Evolutionary conservation across 2,888 invertebrate species (phyloP).

Genomic region (Phengaris arion): DNA sequence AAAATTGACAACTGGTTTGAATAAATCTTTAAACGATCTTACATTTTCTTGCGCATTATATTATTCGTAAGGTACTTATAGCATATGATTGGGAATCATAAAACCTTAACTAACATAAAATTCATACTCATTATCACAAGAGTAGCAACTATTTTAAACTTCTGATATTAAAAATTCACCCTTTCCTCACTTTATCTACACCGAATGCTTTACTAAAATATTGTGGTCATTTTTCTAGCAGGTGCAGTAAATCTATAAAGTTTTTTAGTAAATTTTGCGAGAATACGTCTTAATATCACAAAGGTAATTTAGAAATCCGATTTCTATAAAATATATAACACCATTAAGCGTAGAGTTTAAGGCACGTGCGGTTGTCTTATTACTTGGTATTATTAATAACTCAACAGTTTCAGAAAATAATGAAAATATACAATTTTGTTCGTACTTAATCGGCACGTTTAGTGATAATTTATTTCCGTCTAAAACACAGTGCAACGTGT

Average conservation of each 20-base stretch:
- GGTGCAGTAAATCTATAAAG: not conserved
- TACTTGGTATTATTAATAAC: not conserved
- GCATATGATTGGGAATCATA: not conserved
- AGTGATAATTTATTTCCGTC: not conserved
- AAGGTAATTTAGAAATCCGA: not conserved
- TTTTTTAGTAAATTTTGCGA: not conserved
- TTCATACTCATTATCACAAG: conserved; percentile 4
- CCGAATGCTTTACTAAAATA: not conserved
- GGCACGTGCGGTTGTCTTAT: conserved; percentile 18
- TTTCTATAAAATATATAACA: not conserved
- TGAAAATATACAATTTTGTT: not conserved
- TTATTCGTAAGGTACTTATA: conserved; percentile 4
- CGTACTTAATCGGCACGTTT: not conserved
- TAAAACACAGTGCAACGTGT: not conserved
- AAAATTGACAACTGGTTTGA: not conserved
- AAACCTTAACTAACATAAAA: not conserved
- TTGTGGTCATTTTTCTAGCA: not conserved
- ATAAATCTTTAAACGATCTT: not conserved
- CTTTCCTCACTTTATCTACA: not conserved
- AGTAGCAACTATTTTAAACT: not conserved
- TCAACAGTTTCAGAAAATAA: not conserved
- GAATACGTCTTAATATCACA: not conserved
- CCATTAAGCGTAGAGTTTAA: conserved; percentile 16
- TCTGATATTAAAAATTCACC: not conserved
- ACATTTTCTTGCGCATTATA: not conserved